Evolutionary conservation across 1,140 invertebrate species (phyloP), one percentile per base, ranked within the genome.

Genomic region (Diplogasteroides magnus): DNA sequence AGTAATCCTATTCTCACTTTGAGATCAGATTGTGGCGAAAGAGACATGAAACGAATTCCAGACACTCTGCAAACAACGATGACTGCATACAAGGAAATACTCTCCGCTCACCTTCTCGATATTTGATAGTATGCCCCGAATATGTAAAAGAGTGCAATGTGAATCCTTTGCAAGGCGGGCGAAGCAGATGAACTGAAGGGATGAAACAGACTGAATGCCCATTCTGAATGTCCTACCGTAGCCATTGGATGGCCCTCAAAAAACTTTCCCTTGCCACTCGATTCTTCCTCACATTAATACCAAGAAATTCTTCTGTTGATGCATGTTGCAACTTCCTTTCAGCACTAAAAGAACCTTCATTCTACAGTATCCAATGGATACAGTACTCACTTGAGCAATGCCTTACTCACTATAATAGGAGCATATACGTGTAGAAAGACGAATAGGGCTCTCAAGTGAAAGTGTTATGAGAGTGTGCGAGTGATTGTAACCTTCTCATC

Each of bases 61-160:
- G 70, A 57, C n/a, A 64, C 37, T 59, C 70, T n/a, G n/a, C n/a
- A n/a, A n/a, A n/a, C n/a, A n/a, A n/a, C n/a, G n/a, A n/a, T n/a
- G n/a, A n/a, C n/a, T n/a, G n/a, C n/a, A n/a, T n/a, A n/a, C n/a
- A n/a, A n/a, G n/a, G n/a, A n/a, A n/a, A n/a, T n/a, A n/a, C n/a
- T n/a, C n/a, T n/a, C n/a, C n/a, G n/a, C n/a, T n/a, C n/a, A n/a
- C n/a, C n/a, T 31, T 31, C 70, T 48, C 0, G 64, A 58, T 14
- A 72, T 56, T 31, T 57, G 66, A 55, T 72, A 72, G 28, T 72
- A 72, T 1, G 63, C 60, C 11, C 70, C 70, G 59, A 68, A 71
- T 23, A 72, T 65, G 25, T 72, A 72, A 28, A 72, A 72, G 23
- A 67, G 0, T 1, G 70, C 70, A n/a, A 67, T 31, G 58, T 72